Evolutionary conservation across 2,888 invertebrate genomes (phyloP), one percentile per base, ranked within the genome.

Genomic region (Eristalis intricaria): DNA sequence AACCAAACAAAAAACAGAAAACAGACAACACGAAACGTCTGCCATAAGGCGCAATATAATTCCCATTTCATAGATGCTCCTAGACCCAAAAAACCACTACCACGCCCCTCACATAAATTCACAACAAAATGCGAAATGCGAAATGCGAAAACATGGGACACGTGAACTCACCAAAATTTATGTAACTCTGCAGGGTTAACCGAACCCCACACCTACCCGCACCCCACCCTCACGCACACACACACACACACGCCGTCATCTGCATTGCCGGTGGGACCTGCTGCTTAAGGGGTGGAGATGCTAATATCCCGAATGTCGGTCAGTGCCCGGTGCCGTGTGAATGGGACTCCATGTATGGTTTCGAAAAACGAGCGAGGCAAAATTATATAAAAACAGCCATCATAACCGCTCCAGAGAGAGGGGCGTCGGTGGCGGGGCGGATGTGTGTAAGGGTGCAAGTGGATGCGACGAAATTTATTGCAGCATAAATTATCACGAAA

Each of bases 391-490:
- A 26, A 60, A 60, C 60, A 23, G 60, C 26, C 60, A 60, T 77
- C 69, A 77, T 77, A 74, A 77, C 63, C 69, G 73, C 68, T 81
- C 38, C 76, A 76, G 13, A 32, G 13, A 13, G 60, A 2, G 8
- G n/a, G 4, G 26, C 3, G n/a, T n/a, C n/a, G 43, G n/a, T 15
- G 40, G 3, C 8, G 26, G 29, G 26, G 26, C 2, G 10, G 19
- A 22, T 29, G 29, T 29, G 32, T 68, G 15, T 26, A 63, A 60
- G 19, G 4, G 38, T n/a, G 56, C 32, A 19, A 60, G 19, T 75
- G 75, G 78, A 84, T 84, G 77, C 77, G 64, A 78, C 61, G 66
- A 75, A 83, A 86, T 86, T 86, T 86, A 86, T 86, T 86, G 86
- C 83, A 78, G 75, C 78, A 86, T 86, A 86, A 86, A 83, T 79